Conservation (phyloP, 2,797 vertebrate species). For the Siniperca undulata region DNA sequence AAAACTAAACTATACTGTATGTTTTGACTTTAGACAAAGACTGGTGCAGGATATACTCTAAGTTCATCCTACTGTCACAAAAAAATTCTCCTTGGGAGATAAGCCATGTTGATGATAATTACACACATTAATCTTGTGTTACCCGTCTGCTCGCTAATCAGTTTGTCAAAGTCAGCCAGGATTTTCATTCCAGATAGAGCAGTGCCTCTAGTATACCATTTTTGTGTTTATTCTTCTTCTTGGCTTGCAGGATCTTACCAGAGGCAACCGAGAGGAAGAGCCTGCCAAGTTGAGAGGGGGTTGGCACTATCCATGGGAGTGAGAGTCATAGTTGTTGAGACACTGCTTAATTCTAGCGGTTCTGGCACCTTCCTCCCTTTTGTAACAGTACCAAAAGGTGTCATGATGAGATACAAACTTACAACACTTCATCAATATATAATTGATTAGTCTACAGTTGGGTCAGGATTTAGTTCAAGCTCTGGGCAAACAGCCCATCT, state of each 20-base stretch:
- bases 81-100: conserved; percentile 73
- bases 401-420: conserved; percentile 75
- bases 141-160: conserved; percentile 81
- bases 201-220: conserved; percentile 63
- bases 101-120: conserved; percentile 78
- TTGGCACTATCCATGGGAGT: conserved; percentile 69
- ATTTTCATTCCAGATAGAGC: conserved; percentile 70
- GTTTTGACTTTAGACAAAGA: conserved; percentile 38
- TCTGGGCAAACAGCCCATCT: conserved; percentile 60
- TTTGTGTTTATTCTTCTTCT: conserved; percentile 70
- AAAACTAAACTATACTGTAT: conserved; percentile 6
- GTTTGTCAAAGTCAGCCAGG: conserved; percentile 85
- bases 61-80: conserved; percentile 66
- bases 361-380: conserved; percentile 65
- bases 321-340: conserved; percentile 72
- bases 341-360: conserved; percentile 74
- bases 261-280: conserved; percentile 72
- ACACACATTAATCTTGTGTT: conserved; percentile 84
- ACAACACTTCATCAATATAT: conserved; percentile 81
- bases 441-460: conserved; percentile 78
- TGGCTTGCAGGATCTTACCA: conserved; percentile 77
- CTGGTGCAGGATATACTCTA: conserved; percentile 48
- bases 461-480: conserved; percentile 69
- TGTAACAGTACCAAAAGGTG: conserved; percentile 72
- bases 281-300: conserved; percentile 74